Conservation (phyloP, 2,113 vertebrate genomes). For the Physeter macrocephalus region DNA sequence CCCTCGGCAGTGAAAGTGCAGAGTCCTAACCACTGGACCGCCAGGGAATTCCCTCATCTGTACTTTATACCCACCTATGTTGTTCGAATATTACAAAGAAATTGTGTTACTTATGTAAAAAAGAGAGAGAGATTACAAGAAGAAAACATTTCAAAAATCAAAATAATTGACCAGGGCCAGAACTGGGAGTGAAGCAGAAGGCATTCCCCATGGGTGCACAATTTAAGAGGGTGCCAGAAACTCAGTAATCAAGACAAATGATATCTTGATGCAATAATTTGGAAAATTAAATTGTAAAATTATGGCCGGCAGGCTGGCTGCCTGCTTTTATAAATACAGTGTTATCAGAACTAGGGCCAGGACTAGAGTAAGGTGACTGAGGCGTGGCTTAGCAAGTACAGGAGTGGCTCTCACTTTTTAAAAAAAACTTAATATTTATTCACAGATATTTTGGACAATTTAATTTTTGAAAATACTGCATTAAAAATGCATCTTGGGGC, state of each 20-base stretch:
- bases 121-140: background rate
- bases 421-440: background rate
- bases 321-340: background rate
- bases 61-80: background rate
- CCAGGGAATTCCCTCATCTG: background rate
- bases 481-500: background rate
- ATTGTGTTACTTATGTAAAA: background rate
- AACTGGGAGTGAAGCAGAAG: background rate
- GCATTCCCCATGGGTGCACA: background rate
- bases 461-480: background rate
- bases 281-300: background rate
- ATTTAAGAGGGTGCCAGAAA: background rate
- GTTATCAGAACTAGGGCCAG: background rate
- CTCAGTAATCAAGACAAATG: background rate
- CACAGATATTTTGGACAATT: background rate
- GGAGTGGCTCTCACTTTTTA: background rate
- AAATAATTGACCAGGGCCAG: background rate
- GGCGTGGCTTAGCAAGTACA: background rate
- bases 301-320: background rate
- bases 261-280: background rate
- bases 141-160: conserved; percentile 1
- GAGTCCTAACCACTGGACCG: background rate
- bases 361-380: background rate
- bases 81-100: background rate
- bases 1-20: background rate